phyloP scores from a whole-genome alignment of 2,113 vertebrate species.

The Scortum barcoo region DNA sequence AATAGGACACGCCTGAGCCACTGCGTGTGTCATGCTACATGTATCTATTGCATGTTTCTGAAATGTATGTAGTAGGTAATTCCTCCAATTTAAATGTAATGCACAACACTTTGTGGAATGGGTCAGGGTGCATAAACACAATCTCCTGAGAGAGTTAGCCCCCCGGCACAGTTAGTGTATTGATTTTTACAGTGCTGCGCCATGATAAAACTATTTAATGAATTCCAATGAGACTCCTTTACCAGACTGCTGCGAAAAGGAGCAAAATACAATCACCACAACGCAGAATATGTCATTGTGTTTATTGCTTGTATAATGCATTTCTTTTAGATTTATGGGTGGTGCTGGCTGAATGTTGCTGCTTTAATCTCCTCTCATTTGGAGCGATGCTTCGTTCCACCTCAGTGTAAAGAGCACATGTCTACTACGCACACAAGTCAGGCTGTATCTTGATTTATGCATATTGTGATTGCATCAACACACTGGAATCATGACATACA shows the following conservation, averaged over 20 bases:
- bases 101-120: constrained; percentile 67
- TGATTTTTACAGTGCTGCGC: constrained; percentile 73
- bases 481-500: constrained; percentile 19
- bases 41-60: constrained; percentile 56
- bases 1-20: constrained; percentile 8
- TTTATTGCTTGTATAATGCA: constrained; percentile 70
- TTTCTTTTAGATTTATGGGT: constrained; percentile 63
- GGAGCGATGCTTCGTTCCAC: constrained; percentile 40
- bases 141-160: constrained; percentile 70
- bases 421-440: constrained; percentile 5
- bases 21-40: constrained; percentile 24
- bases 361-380: constrained; percentile 70
- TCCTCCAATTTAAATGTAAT: constrained; percentile 76
- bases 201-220: constrained; percentile 80
- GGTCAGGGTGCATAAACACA: constrained; percentile 78
- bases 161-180: constrained; percentile 75
- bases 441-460: constrained; percentile 43
- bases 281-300: constrained; percentile 63
- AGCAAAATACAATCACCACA: constrained; percentile 73
- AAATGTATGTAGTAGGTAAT: constrained; percentile 64
- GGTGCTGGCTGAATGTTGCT: constrained; percentile 12
- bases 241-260: constrained; percentile 61
- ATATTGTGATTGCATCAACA: constrained; percentile 23
- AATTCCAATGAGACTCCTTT: constrained; percentile 82
- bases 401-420: constrained; percentile 45